Conservation (phyloP, 2,113 vertebrate species). For the Ploceus nigricollis region DNA sequence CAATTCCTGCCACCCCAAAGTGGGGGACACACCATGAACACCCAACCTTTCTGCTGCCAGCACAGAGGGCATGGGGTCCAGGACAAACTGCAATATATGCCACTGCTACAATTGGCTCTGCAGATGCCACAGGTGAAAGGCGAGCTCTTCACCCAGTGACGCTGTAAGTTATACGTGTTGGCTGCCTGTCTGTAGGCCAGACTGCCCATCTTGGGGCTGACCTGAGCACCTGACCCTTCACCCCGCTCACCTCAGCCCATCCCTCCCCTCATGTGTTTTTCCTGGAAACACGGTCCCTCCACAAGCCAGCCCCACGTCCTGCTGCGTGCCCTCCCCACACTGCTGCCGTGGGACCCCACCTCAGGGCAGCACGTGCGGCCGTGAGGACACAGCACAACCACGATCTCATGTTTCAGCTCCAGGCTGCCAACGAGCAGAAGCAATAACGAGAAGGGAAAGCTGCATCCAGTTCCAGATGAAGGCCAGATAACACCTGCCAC, state of each 20-base stretch:
- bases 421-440: neutral
- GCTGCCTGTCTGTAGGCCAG: neutral
- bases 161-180: conserved; percentile 9
- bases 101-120: neutral
- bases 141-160: neutral
- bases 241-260: neutral
- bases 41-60: neutral
- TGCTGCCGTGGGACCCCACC: neutral
- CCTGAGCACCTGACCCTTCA: neutral
- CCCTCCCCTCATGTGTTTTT: neutral
- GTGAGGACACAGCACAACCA: rapidly evolving
- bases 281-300: neutral
- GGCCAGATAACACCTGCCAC: neutral
- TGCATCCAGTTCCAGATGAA: neutral
- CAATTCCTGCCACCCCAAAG: neutral
- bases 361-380: rapidly evolving
- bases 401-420: neutral
- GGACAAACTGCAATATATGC: neutral
- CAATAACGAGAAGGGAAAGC: rapidly evolving
- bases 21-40: rapidly evolving
- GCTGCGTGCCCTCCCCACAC: rapidly evolving
- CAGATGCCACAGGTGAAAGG: neutral
- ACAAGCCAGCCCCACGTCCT: neutral
- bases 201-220: neutral
- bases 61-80: neutral